Conservation (phyloP, 2,888 invertebrate genomes). For the Campoletis raptor region DNA sequence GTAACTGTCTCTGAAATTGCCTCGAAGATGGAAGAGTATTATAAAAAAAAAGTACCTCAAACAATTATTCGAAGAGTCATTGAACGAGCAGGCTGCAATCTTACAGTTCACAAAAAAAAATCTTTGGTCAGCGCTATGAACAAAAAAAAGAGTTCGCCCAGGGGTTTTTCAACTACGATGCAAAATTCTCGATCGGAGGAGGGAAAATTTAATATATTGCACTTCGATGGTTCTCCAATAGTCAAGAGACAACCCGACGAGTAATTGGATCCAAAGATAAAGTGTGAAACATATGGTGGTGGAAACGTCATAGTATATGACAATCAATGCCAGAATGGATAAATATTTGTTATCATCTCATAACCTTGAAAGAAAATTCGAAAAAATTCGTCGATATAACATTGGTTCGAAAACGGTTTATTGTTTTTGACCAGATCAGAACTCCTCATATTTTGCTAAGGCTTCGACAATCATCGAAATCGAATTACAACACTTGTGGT, state of each 20-base stretch:
- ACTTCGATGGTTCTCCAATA: not conserved
- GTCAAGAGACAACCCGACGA: not conserved
- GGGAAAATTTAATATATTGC: not conserved
- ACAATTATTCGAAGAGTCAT: not conserved
- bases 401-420: too few species aligned
- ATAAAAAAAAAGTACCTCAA: not conserved
- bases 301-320: too few species aligned
- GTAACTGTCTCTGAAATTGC: not conserved
- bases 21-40: not conserved
- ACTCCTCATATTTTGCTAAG: too few species aligned
- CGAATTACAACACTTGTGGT: too few species aligned
- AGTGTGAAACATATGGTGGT: too few species aligned
- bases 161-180: not conserved
- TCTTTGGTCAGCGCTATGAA: not conserved
- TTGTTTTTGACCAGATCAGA: too few species aligned
- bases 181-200: not conserved
- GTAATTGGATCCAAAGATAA: not conserved
- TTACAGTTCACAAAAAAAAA: not conserved
- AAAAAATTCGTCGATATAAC: too few species aligned
- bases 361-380: too few species aligned
- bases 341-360: too few species aligned
- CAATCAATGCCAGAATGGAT: too few species aligned
- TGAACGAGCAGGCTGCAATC: not conserved
- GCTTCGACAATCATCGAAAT: too few species aligned
- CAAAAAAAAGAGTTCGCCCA: not conserved